phyloP scores from a whole-genome alignment of 2,797 vertebrate species.

The Brachymystax lenok region DNA sequence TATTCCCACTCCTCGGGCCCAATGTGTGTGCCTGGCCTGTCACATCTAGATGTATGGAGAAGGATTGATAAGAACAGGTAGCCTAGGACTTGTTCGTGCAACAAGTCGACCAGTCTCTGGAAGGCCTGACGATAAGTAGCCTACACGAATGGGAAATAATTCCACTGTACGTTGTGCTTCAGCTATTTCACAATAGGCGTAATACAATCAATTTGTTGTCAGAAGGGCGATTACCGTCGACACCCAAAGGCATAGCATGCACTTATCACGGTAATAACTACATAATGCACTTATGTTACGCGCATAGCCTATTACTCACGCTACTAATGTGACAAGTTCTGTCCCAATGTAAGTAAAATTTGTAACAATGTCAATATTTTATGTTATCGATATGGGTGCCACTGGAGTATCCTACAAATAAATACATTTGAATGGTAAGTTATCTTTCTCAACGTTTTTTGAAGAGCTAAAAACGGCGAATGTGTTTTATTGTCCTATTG shows the following conservation, averaged over 20 bases:
- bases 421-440: background rate
- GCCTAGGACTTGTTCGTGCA: background rate
- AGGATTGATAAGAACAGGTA: too few relatives aligned
- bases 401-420: background rate
- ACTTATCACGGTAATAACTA: background rate
- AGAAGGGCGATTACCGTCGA: background rate
- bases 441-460: background rate
- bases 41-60: too few relatives aligned
- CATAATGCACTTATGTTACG: background rate
- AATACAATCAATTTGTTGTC: background rate
- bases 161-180: too few relatives aligned
- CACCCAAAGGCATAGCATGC: background rate
- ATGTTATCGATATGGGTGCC: background rate
- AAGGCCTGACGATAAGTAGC: too few relatives aligned
- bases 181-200: background rate
- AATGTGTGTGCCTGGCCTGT: too few relatives aligned
- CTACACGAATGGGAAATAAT: too few relatives aligned
- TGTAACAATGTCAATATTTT: background rate
- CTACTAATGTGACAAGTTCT: background rate
- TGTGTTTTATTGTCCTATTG: constrained; percentile 39
- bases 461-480: background rate
- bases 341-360: background rate
- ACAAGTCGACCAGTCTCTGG: background rate
- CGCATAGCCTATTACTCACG: background rate
- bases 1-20: too few relatives aligned